Evolutionary conservation across 2,888 invertebrate genomes (phyloP), one percentile per base, ranked within the genome.

Genomic region (Drepanosiphum platanoidis): DNA sequence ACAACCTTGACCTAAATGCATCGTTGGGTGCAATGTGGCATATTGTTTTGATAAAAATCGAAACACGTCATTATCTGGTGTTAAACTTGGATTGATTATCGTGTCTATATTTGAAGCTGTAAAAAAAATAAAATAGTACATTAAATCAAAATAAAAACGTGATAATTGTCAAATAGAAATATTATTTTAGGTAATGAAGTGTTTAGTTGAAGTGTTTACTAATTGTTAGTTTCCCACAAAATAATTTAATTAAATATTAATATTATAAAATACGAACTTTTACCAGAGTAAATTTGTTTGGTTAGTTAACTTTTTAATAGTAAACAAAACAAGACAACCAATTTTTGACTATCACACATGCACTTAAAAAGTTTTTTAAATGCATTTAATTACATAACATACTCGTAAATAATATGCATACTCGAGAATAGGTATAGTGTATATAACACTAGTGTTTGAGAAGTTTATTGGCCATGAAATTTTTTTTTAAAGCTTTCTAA

Each of bases 61-160:
- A 91, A 97, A 97, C 27, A 97, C 94, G 89, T 97, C 97, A 89
- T 98, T 96, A 89, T 98, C 98, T 0, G 97, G 97, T 39, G 96
- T 94, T 87, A 95, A 75, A 36, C 61, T 79, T 18, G 72, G 79
- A 8, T 3, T 18, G 36, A 30, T 30, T 22, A 7, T 32, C 30
- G 30, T 1, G 2, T 61, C n/a, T 1, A 18, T 22, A 64, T 18
- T 64, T 7, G 58, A 39, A 18, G 30, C 78, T 82, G 32, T 30
- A 13, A 30, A 52, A 61, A 3, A 39, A 71, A n/a, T n/a, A n/a
- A 81, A 70, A 72, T 22, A 36, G 1, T 36, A 4, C 15, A 13
- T 39, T 52, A 61, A 61, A 82, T n/a, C n/a, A 39, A 39, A 70
- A 30, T 18, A 39, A n/a, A 2, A 36, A 34, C 22, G 9, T 15